Base-by-base conservation (phyloP, 2,797 vertebrate genomes). In the Acanthurus leucopareius region DNA sequence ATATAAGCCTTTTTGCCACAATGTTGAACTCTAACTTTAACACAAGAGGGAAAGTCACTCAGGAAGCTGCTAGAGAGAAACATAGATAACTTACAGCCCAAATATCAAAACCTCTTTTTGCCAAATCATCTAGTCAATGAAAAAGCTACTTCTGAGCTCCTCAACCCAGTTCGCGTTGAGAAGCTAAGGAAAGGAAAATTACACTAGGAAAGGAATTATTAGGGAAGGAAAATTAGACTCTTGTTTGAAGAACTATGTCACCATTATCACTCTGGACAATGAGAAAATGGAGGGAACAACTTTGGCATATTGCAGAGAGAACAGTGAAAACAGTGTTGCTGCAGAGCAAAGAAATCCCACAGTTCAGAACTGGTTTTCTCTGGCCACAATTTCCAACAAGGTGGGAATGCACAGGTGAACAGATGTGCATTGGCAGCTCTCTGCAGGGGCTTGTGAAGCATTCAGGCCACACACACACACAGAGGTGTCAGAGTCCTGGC, bases 401-500 rank as follows among this genome's bases (percentile, higher is more conserved):
- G 75, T 53, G 61, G 47, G 32, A 71, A 60, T 73, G 69, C 73
- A 79, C 69, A 86, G 76, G 65, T 87, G 75, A 79, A 80, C 86
- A 88, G 79, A 77, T 82, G 83, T 76, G 69, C 56, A 40, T 42
- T 52, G 54, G 35, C 80, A 72, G 74, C 69, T 83, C 71, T 82
- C 75, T 59, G 0, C 62, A 66, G 63, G 66, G 62, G 35, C 51
- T 70, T 59, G 61, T 44, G 60, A 56, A 71, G 63, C 42, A 65
- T 63, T 74, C 53, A 74, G 44, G 17, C 47, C 73, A 69, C 64
- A 82, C 60, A 57, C 58, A 60, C 13, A 63, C 56, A 10, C 64
- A 74, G 32, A 28, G 32, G 40, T 65, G 54, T 73, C 51, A 40
- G 78, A 71, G 76, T 75, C 65, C 65, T 87, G 79, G 82, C 81